These are phyloP conservation scores for Melierax canorus DNA, from an alignment of 2,113 vertebrate species.

Conservation along the genomic window DNA sequence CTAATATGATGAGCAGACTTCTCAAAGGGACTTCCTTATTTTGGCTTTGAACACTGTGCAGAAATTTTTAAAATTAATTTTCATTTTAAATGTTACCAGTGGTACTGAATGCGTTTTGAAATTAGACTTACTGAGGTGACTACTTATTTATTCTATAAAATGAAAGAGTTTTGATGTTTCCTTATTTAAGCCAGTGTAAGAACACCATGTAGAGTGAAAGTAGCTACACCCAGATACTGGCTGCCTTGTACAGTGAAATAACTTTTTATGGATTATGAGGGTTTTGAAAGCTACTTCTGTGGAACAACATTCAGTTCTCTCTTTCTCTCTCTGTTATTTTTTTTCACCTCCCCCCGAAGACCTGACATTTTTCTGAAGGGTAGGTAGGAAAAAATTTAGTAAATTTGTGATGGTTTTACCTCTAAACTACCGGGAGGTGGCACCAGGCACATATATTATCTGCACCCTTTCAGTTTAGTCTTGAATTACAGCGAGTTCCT, in stretches of 20 bases:
- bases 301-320: not conserved
- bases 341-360: not conserved
- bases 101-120: not conserved
- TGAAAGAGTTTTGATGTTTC: not conserved
- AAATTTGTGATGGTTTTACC: not conserved
- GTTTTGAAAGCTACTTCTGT: not conserved
- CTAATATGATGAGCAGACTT: not conserved
- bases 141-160: not conserved
- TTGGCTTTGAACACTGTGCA: not conserved
- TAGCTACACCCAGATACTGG: not conserved
- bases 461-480: not conserved
- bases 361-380: not conserved
- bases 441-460: not conserved
- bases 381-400: not conserved
- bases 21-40: not conserved
- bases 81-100: not conserved
- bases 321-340: not conserved
- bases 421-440: conserved; percentile 54
- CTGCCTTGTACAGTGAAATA: not conserved
- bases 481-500: not conserved
- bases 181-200: not conserved
- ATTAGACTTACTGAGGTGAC: not conserved
- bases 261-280: not conserved
- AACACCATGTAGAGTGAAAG: not conserved
- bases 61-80: not conserved